Evolutionary conservation across 2,888 invertebrate genomes (phyloP).

Genomic region (Synanthedon myopaeformis): DNA sequence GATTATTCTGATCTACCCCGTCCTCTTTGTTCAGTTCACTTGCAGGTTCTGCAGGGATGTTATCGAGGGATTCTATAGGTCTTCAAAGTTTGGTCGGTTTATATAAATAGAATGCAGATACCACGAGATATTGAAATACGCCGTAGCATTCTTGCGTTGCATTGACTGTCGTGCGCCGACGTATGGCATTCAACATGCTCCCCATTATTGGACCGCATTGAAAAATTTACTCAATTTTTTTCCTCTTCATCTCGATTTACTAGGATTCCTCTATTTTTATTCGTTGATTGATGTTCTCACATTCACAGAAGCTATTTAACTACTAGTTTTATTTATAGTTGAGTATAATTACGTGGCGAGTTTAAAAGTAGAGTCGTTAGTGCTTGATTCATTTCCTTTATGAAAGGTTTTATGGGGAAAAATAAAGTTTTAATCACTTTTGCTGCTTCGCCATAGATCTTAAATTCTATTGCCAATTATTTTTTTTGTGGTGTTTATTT

Average conservation of each 20-base stretch:
- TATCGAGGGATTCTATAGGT: slow-evolving; percentile 6
- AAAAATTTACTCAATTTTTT: slow-evolving; percentile 8
- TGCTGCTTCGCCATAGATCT: too few species aligned
- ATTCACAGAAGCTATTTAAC: slow-evolving; percentile 1
- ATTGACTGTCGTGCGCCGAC: slow-evolving; percentile 16
- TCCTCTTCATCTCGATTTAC: slow-evolving; percentile 7
- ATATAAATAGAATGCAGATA: slow-evolving; percentile 28
- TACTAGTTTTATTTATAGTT: background rate
- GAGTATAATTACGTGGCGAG: background rate
- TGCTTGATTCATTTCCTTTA: background rate
- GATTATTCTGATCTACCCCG: slow-evolving; percentile 10
- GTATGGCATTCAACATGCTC: slow-evolving; percentile 1
- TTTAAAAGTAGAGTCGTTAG: background rate
- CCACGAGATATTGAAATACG: slow-evolving; percentile 34
- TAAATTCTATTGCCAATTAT: too few species aligned
- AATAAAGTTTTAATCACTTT: background rate
- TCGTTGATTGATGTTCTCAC: slow-evolving; percentile 14
- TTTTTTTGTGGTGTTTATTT: too few species aligned
- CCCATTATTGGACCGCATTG: slow-evolving; percentile 3
- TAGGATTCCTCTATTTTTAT: slow-evolving; percentile 11
- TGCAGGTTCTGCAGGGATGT: slow-evolving; percentile 9
- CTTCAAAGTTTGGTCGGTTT: slow-evolving; percentile 14
- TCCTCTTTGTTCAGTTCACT: slow-evolving; percentile 4
- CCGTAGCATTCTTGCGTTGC: slow-evolving; percentile 20
- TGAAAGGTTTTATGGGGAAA: background rate